phyloP scores from a whole-genome alignment of 2,888 invertebrate species.

The Nipponacmea schrenckii region DNA sequence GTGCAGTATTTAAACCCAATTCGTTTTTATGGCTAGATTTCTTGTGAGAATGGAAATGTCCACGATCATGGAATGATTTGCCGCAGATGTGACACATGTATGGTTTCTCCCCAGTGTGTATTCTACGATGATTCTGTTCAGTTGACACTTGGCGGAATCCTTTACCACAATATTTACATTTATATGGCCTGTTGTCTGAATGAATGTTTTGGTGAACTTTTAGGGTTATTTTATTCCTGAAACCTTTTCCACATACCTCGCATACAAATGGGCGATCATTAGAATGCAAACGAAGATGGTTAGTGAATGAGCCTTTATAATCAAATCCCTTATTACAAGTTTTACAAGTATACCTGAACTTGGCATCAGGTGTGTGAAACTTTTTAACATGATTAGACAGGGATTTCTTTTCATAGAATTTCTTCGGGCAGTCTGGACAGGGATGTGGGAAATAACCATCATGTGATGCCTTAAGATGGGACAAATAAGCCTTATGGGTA shows the following conservation, averaged over 20 bases:
- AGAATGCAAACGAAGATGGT: not conserved
- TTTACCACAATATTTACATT: conserved; percentile 1
- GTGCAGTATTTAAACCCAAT: not conserved
- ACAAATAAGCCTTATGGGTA: not conserved
- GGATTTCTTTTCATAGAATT: not conserved
- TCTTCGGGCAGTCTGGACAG: not conserved
- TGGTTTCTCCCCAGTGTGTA: not conserved
- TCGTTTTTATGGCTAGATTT: not conserved
- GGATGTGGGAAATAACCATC: not conserved
- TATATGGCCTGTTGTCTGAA: not conserved
- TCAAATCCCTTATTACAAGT: not conserved
- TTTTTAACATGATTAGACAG: not conserved
- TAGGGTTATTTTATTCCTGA: not conserved
- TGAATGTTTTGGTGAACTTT: not conserved
- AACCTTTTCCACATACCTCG: not conserved
- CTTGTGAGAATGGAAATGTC: not conserved
- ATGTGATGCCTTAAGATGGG: not conserved
- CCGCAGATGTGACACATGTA: not conserved
- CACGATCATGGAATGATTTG: not conserved
- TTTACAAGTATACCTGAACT: not conserved
- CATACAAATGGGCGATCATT: not conserved
- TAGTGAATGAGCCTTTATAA: not conserved
- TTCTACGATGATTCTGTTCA: not conserved
- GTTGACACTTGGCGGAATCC: not conserved
- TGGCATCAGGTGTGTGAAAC: not conserved